Conservation (phyloP, 92 coral and sea anemone species). For the Zoanthus solanderi region DNA sequence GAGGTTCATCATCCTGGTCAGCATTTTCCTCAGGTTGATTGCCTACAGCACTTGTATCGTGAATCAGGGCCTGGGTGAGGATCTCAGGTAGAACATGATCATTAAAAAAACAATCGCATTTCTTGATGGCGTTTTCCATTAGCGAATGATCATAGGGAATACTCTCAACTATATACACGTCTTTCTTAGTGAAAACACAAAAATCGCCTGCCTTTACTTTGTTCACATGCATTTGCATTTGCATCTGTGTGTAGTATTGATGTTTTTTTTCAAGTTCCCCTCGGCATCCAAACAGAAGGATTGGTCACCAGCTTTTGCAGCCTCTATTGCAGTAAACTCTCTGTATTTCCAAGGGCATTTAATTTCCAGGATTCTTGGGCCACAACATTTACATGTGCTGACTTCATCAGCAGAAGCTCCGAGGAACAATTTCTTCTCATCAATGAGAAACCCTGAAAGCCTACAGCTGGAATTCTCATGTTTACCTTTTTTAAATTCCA, state of each 20-base stretch:
- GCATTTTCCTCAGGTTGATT: neutral
- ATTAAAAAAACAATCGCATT: constrained; percentile 18
- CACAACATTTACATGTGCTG: constrained; percentile 45
- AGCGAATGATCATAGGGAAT: constrained; percentile 20
- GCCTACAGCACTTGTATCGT: constrained; percentile 32
- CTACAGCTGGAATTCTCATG: constrained; percentile 25
- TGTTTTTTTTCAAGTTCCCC: constrained; percentile 48
- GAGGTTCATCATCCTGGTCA: constrained; percentile 27
- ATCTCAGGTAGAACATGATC: constrained; percentile 55
- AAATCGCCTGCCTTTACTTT: constrained; percentile 13
- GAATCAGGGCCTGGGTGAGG: constrained; percentile 28
- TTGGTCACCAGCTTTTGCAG: constrained; percentile 38
- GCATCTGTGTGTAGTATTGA: constrained; percentile 64
- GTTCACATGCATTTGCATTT: constrained; percentile 61
- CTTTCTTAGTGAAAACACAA: constrained; percentile 14
- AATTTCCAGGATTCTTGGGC: constrained; percentile 13
- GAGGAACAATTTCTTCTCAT: constrained; percentile 11
- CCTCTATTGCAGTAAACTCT: constrained; percentile 27
- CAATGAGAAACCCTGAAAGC: constrained; percentile 45
- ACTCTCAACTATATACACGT: constrained; percentile 29
- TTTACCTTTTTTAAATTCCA: constrained; percentile 4
- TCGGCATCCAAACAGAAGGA: constrained; percentile 53
- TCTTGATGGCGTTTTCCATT: constrained; percentile 16
- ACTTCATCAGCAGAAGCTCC: constrained; percentile 51
- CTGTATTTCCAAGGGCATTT: constrained; percentile 45